Base-by-base conservation (phyloP, 2,888 invertebrate species). In the Patella ulyssiponensis region DNA sequence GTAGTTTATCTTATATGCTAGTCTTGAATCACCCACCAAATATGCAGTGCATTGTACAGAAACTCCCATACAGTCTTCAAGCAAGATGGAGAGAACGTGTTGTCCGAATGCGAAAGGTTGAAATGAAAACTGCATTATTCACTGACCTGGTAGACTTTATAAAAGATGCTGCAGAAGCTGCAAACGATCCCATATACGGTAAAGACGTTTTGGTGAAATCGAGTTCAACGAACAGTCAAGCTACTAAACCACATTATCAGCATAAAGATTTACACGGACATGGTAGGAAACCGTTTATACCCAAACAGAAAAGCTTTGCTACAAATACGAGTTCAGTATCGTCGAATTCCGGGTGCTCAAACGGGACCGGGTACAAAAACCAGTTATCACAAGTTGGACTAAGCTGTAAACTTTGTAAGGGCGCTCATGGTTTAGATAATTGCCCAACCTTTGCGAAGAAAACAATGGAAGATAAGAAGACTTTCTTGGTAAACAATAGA, bases 41-140 rank as follows among this genome's bases (percentile, higher is more conserved):
- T 58, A 27, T 82, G 15, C 76, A 76, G 56, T 56, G 33, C 5
- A 17, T 58, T n/a, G 20, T 58, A 20, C n/a, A 58, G n/a, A 58
- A 58, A 58, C 20, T 58, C 1, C 58, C 58, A n/a, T 58, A 58
- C 58, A n/a, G 20, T 58, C 58, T 58, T 7, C 58, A 58, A 14
- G 58, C 17, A n/a, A 58, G 58, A 14, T 58, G 58, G 58, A 17
- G 58, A 1, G 20, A 20, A 58, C 17, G 20, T 3, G 58, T 20
- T 14, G 7, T n/a, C 20, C 7, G 58, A 7, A n/a, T 58, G 20
- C 58, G 64, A 64, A 4, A 74, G 58, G 11, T 20, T 58, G 58
- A 7, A n/a, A n/a, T 58, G 17, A 20, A 58, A 58, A 17, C 27
- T 27, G 27, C 27, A 27, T 27, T 27, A 27, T 27, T 27, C 27